phyloP scores from a whole-genome alignment of 1,140 invertebrate genomes.

The Orchestia grillus region DNA sequence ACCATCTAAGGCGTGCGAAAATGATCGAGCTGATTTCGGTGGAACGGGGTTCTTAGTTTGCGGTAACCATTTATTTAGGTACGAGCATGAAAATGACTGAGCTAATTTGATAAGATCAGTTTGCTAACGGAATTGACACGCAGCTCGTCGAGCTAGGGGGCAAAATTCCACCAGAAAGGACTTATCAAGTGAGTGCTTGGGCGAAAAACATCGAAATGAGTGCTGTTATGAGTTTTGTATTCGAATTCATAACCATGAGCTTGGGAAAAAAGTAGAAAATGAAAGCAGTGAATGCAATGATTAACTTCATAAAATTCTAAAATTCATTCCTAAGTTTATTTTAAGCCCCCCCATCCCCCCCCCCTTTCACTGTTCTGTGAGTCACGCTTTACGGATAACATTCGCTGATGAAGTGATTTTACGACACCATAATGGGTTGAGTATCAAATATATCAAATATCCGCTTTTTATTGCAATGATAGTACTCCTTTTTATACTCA shows the following conservation, averaged over 20 bases:
- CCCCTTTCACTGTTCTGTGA: too few relatives aligned
- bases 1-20: background rate
- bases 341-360: too few relatives aligned
- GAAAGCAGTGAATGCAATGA: background rate
- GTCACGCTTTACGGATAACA: too few relatives aligned
- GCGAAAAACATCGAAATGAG: background rate
- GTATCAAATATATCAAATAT: too few relatives aligned
- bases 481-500: too few relatives aligned
- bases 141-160: background rate
- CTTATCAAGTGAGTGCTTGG: too few relatives aligned
- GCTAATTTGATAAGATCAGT: background rate
- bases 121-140: background rate
- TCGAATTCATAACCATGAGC: background rate
- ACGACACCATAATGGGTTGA: too few relatives aligned
- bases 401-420: too few relatives aligned
- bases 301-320: background rate
- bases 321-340: too few relatives aligned
- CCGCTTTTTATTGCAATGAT: too few relatives aligned
- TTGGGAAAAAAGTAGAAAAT: background rate
- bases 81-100: slow-evolving; percentile 7
- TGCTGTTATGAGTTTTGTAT: background rate
- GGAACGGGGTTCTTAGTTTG: background rate
- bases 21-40: background rate
- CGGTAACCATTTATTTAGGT: background rate
- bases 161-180: too few relatives aligned